Evolutionary conservation across 2,113 vertebrate species (phyloP).

Genomic region (Pseudorhombus dupliciocellatus): DNA sequence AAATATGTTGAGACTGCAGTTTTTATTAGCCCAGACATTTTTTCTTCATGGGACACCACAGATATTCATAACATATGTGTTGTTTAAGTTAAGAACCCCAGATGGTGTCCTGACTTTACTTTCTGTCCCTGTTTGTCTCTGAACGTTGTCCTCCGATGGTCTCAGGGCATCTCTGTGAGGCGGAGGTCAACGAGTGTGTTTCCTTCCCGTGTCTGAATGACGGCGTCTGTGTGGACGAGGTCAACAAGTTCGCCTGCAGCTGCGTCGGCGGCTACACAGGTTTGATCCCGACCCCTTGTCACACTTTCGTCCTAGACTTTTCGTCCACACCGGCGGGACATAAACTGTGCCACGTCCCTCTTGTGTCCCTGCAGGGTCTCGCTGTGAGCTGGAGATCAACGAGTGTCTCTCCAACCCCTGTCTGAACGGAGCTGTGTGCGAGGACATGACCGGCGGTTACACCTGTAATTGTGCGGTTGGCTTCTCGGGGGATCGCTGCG

Average conservation of each 20-base stretch:
- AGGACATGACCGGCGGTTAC: conserved; percentile 87
- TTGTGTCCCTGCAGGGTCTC: conserved; percentile 67
- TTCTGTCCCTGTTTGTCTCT: not conserved
- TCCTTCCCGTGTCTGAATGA: conserved; percentile 92
- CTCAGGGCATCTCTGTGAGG: conserved; percentile 88
- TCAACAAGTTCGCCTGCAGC: conserved; percentile 86
- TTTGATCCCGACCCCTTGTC: conserved; percentile 48
- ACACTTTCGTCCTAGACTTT: too few species aligned
- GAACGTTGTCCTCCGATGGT: not conserved
- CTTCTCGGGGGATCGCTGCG: conserved; percentile 88
- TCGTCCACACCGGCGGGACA: too few species aligned
- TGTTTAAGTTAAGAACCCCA: not conserved
- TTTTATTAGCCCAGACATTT: not conserved
- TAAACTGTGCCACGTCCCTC: not conserved
- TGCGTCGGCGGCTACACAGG: conserved; percentile 89
- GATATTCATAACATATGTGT: not conserved
- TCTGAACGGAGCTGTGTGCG: conserved; percentile 89
- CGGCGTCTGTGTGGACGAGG: conserved; percentile 87
- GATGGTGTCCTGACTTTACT: not conserved
- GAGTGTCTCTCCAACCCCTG: conserved; percentile 93
- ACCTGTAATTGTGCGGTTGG: conserved; percentile 88
- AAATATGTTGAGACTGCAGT: not conserved
- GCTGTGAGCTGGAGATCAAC: conserved; percentile 90
- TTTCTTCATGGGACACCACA: not conserved
- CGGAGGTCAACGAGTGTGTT: conserved; percentile 90